phyloP scores from a whole-genome alignment of 2,113 vertebrate genomes.

The Myrmecophaga tridactyla region DNA sequence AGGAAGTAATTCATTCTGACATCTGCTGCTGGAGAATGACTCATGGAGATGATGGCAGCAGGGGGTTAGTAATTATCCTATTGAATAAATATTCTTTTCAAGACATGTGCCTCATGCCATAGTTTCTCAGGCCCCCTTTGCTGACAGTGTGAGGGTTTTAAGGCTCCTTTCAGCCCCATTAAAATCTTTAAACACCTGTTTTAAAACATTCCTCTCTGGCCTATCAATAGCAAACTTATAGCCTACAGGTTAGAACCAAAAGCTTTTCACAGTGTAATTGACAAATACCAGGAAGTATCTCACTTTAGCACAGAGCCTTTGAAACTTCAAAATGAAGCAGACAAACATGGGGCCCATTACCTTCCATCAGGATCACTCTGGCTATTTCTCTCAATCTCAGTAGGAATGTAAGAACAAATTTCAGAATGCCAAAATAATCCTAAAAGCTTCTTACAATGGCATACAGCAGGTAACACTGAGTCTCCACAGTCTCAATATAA shows the following conservation, averaged over 20 bases:
- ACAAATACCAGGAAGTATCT: slow-evolving; percentile 32
- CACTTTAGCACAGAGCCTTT: slow-evolving; percentile 5
- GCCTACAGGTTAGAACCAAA: neutral
- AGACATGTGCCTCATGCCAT: neutral
- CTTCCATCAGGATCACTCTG: slow-evolving; percentile 38
- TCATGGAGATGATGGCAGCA: neutral
- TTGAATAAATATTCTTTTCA: slow-evolving; percentile 6
- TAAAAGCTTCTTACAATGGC: slow-evolving; percentile 70
- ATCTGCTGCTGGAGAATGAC: neutral
- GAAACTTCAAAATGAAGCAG: neutral
- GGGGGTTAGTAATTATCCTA: neutral
- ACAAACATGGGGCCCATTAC: neutral
- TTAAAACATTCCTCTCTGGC: neutral
- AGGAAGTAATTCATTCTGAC: no score
- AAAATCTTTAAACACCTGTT: slow-evolving; percentile 12
- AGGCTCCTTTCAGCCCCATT: neutral
- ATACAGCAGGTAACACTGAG: neutral
- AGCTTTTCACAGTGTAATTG: neutral
- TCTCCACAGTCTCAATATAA: slow-evolving; percentile 42
- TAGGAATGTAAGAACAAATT: slow-evolving; percentile 69
- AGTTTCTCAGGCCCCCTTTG: neutral
- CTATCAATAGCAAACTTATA: slow-evolving; percentile 33
- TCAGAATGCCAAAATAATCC: slow-evolving; percentile 68
- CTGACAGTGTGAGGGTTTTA: neutral
- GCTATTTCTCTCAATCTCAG: neutral